Base-by-base conservation (phyloP, 2,888 invertebrate species). In the Limnephilus lunatus region DNA sequence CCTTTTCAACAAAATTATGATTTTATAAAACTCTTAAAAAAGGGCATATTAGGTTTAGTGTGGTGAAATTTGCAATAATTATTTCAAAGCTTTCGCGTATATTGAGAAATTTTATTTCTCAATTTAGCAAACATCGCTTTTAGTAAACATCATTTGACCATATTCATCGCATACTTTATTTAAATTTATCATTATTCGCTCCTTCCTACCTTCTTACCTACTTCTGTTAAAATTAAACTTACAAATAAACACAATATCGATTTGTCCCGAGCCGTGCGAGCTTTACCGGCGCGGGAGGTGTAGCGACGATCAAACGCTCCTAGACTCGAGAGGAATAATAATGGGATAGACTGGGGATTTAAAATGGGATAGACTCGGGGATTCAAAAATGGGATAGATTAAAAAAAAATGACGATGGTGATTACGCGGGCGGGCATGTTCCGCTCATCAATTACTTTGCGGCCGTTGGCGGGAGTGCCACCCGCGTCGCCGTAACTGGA, bases 401-500 rank as follows among this genome's bases (percentile, higher is more conserved):
- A 53, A 87, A 83, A 90, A 91, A 87, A 91, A 91, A 89, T 92
- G 82, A 91, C 91, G 68, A 68, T 68, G 89, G 92, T 92, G 92
- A 92, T 92, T 92, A 92, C 90, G 91, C 91, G 83, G 86, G 89
- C 91, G 91, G 91, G 92, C 92, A 92, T 92, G 92, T 92, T 91
- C 92, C 92, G 89, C 92, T 92, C 92, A 92, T 92, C 92, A 92
- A 92, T 92, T 92, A 92, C 91, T 91, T 87, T 89, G 92, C 89
- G 80, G 90, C 92, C 68, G 87, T 87, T 81, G 86, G 90, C 90
- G 92, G 92, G 90, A 90, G 90, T 81, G 87, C 92, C 92, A 92
- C 92, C 92, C 92, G 87, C 92, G 92, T 53, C 19, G 87, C 35
- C n/a, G 30, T 53, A 53, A 86, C 44, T 86, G n/a, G 86, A 44